A percentile compares a stretch with the other conserved stretches of the same genome.
Conservation (phyloP, 2,113 vertebrate species). For the Panurus biarmicus region DNA sequence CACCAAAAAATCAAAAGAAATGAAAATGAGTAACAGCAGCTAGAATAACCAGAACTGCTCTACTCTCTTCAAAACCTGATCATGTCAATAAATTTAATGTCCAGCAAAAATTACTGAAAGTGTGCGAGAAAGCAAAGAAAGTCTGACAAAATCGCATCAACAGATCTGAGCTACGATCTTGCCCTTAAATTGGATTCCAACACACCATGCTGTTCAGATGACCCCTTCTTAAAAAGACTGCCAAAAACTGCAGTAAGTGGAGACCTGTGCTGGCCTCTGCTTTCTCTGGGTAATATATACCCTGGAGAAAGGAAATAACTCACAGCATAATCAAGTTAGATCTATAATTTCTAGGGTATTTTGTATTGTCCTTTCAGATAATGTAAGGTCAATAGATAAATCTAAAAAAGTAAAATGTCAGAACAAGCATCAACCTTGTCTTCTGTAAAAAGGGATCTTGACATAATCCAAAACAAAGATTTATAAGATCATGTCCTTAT, state of each 20-base stretch:
- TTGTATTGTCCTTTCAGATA: constrained; percentile 63
- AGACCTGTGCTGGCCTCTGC: constrained; percentile 32
- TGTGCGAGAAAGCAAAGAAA: background rate
- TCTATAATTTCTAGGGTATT: constrained; percentile 60
- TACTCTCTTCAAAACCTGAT: background rate
- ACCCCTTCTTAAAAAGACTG: background rate
- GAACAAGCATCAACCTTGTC: constrained; percentile 21
- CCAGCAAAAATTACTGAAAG: background rate
- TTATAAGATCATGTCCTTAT: background rate
- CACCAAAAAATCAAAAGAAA: background rate
- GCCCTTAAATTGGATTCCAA: constrained; percentile 38
- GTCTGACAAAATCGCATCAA: background rate
- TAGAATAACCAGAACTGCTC: background rate
- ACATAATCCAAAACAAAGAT: constrained; percentile 35
- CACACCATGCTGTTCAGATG: background rate
- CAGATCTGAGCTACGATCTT: background rate
- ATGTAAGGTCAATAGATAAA: constrained; percentile 69
- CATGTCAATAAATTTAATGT: background rate
- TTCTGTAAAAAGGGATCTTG: constrained; percentile 38
- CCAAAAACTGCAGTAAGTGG: background rate
- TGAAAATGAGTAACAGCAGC: background rate
- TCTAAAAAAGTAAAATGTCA: constrained; percentile 60
- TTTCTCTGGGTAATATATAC: constrained; percentile 49
- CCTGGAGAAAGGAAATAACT: constrained; percentile 62
- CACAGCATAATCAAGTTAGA: constrained; percentile 54